Evolutionary conservation across 2,888 invertebrate species (phyloP), one percentile per base, ranked within the genome.

Genomic region (Agonopterix subpropinquella): DNA sequence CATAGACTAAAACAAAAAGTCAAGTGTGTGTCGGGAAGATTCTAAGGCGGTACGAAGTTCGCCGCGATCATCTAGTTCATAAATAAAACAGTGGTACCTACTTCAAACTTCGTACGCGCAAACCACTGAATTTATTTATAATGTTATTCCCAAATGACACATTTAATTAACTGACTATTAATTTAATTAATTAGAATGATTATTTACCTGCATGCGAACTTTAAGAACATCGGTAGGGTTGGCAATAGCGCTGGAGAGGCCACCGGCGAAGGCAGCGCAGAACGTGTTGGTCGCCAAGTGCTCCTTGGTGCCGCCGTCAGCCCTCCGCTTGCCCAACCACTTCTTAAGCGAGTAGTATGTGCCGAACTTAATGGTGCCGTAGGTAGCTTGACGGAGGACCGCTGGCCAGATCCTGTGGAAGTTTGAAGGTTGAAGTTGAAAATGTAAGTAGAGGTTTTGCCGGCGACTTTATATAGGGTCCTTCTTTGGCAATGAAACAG

Each of bases 141-240:
- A 18, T 1, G 18, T 3, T 18, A 3, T 18, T 3, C 18, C 4
- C 18, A 18, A 18, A 18, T 18, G 2, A 15, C 15, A 15, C 18
- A 18, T 4, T 4, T 18, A 18, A 18, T 18, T 18, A 18, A 1
- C 4, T 18, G 18, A 18, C 18, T 1, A 18, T 18, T 18, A 18
- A 18, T 18, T 18, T 18, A 18, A 18, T 18, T 18, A 18, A 18
- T 18, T 18, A 13, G 44, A 7, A 28, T 44, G 11, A 11, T 39
- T 10, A 13, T 71, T 74, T 10, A 95, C 93, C 91, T 98, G 98
- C 96, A 98, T 96, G 53, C 98, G 92, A 56, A 98, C 98, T 91
- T 98, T 98, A 36, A 98, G 90, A 44, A 98, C 97, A 87, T 98
- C 98, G 0, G 98, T 98, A 10, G 98, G 98, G 88, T 97, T 98